Evolutionary conservation across 2,888 invertebrate genomes (phyloP).

Genomic region (Alloscopus bannaensis): DNA sequence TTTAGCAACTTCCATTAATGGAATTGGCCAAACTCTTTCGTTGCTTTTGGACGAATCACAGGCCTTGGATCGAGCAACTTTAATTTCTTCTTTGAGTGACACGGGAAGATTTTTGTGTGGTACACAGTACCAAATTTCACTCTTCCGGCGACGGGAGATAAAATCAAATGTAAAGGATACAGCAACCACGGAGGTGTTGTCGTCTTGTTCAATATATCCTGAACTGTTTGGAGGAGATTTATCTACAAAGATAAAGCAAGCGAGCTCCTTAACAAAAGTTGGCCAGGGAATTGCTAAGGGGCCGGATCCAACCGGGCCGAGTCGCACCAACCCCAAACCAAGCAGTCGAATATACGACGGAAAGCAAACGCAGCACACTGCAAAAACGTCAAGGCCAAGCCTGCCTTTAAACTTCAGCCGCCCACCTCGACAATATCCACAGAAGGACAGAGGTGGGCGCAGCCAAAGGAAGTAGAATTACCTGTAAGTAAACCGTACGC

Average conservation of each 20-base stretch:
- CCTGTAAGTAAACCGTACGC: not conserved
- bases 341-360: not conserved
- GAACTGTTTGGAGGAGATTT: constrained; percentile 21
- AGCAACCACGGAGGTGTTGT: not conserved
- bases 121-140: constrained; percentile 19
- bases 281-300: not conserved
- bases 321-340: no score
- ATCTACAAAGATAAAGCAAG: constrained; percentile 12
- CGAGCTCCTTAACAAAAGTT: not conserved
- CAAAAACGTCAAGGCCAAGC: no score
- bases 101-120: not conserved
- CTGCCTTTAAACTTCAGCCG: constrained; percentile 18
- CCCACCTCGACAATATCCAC: not conserved
- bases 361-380: no score
- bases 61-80: not conserved
- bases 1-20: not conserved
- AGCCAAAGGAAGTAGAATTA: not conserved
- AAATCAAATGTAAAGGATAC: not conserved
- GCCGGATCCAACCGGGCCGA: not conserved
- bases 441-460: not conserved
- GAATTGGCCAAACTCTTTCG: not conserved
- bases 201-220: not conserved
- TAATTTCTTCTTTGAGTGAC: not conserved
- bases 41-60: not conserved
- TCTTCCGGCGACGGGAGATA: not conserved